Conservation (phyloP, 2,888 invertebrate species). For the Tetropium fuscum region DNA sequence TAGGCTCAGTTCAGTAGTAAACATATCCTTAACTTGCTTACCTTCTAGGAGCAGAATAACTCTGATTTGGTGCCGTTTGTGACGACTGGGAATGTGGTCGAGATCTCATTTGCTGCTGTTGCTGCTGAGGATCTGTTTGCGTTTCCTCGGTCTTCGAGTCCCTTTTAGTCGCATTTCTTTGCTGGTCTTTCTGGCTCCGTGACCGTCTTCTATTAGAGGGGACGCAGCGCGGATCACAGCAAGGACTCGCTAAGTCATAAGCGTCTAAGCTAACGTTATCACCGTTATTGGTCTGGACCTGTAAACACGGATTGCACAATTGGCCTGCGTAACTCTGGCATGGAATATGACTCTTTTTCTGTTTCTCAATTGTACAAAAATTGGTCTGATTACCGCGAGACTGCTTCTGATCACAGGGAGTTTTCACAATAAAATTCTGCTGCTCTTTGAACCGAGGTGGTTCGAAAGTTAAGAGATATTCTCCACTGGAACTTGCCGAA, state of each 20-base stretch:
- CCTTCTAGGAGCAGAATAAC: slow-evolving; percentile 47
- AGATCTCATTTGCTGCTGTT: slow-evolving; percentile 54
- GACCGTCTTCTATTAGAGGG: slow-evolving; percentile 69
- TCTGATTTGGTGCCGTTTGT: slow-evolving; percentile 50
- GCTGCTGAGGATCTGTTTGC: slow-evolving; percentile 65
- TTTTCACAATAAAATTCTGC: slow-evolving; percentile 77
- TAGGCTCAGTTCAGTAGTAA: neutral
- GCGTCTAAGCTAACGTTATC: slow-evolving; percentile 87
- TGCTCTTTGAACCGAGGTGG: slow-evolving; percentile 76
- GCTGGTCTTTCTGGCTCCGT: slow-evolving; percentile 73
- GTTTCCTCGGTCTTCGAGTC: slow-evolving; percentile 65
- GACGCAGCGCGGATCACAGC: slow-evolving; percentile 88
- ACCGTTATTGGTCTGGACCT: slow-evolving; percentile 69
- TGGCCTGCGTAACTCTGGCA: slow-evolving; percentile 66
- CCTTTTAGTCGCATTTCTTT: slow-evolving; percentile 67
- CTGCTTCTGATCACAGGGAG: slow-evolving; percentile 65
- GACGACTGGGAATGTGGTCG: slow-evolving; percentile 60
- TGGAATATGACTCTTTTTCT: slow-evolving; percentile 56
- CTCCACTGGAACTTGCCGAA: slow-evolving; percentile 74
- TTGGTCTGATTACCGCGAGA: slow-evolving; percentile 55
- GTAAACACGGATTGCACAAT: slow-evolving; percentile 80
- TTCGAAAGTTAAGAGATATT: slow-evolving; percentile 79
- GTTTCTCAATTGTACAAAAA: slow-evolving; percentile 46
- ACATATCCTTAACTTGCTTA: slow-evolving; percentile 4
- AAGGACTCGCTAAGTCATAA: slow-evolving; percentile 87